Conservation (phyloP, 2,888 invertebrate species). For the Callinectes sapidus region DNA sequence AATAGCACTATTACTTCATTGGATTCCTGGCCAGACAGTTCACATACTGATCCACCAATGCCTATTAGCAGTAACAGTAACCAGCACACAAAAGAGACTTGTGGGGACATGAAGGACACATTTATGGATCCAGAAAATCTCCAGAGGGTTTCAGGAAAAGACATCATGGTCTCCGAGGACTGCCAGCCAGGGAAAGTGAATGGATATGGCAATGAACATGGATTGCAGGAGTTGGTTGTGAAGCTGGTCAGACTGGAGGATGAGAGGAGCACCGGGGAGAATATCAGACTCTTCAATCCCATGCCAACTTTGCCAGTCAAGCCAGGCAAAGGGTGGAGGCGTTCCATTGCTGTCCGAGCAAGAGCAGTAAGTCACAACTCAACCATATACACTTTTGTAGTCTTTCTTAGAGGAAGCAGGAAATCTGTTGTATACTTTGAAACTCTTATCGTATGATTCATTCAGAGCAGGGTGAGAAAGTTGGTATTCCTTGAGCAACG, state of each 20-base stretch:
- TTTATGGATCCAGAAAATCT: not conserved
- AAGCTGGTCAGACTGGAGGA: not conserved
- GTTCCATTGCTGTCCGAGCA: slow-evolving; percentile 36
- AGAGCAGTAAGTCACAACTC: not conserved
- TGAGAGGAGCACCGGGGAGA: not conserved
- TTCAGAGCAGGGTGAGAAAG: not conserved
- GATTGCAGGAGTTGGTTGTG: not conserved
- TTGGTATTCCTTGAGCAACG: not conserved
- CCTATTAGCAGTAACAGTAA: not conserved
- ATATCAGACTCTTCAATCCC: not conserved
- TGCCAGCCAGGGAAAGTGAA: not conserved
- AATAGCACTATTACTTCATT: not conserved
- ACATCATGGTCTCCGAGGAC: not conserved
- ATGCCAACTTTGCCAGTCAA: not conserved
- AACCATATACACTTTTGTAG: not conserved
- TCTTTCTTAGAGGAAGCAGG: not conserved
- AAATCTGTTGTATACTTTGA: not conserved
- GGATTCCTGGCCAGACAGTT: not conserved
- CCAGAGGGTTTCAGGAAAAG: not conserved
- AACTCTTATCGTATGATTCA: not conserved
- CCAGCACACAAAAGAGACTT: not conserved
- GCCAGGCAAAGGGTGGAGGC: slow-evolving; percentile 48
- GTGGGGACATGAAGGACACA: not conserved
- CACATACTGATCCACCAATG: not conserved
- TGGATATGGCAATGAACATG: not conserved